A percentile compares a stretch with the other conserved stretches of the same genome.
Conservation (phyloP, 2,797 vertebrate species). For the Hydrolagus colliei region DNA sequence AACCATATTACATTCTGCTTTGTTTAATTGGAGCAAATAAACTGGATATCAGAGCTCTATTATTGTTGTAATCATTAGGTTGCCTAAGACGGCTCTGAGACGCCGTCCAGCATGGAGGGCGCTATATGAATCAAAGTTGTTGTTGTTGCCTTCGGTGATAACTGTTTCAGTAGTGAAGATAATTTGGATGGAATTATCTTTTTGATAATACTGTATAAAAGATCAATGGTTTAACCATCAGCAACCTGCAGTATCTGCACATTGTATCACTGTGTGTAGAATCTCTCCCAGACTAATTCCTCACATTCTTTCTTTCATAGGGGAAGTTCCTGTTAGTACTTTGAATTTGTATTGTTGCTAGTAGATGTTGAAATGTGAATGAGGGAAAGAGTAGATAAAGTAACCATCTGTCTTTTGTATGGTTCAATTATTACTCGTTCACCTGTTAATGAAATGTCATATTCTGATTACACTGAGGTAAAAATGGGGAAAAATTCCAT, state of each 20-base stretch:
- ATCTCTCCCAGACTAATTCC: not conserved
- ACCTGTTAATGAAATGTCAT: slow-evolving; percentile 4
- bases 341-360: not conserved
- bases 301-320: not conserved
- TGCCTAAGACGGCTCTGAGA: too few relatives aligned
- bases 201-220: not conserved
- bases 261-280: not conserved
- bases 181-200: not conserved
- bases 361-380: not conserved
- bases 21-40: too few relatives aligned
- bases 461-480: not conserved
- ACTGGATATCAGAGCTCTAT: too few relatives aligned
- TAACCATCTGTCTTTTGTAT: slow-evolving; percentile 11
- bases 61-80: too few relatives aligned
- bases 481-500: not conserved
- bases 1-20: too few relatives aligned
- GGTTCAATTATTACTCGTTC: not conserved
- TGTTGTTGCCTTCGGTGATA: not conserved
- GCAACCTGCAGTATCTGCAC: not conserved
- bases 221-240: not conserved
- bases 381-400: not conserved
- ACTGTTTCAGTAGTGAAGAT: not conserved
- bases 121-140: too few relatives aligned
- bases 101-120: too few relatives aligned
- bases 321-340: not conserved